Evolutionary conservation across 2,113 vertebrate genomes (phyloP), one percentile per base, ranked within the genome.

Genomic region (Aegotheles bennettii): DNA sequence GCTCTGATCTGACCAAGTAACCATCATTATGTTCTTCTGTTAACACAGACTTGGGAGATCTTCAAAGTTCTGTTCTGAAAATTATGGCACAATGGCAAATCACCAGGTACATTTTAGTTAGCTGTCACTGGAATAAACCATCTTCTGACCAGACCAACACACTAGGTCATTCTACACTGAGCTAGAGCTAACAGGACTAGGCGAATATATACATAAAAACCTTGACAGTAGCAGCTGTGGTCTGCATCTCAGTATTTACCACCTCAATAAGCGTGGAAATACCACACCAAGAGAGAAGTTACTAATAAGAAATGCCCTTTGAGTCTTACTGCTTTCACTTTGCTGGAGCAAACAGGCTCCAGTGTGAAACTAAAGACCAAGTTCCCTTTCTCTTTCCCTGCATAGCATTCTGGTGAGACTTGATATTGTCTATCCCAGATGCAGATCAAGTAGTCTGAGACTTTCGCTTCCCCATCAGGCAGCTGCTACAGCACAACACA

Each of bases 401-500:
- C 28, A 28, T 1, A 40, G 31, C 21, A 43, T 0, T 76, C 53
- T 43, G 16, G 31, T 40, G 16, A 94, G 38, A 70, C 8, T 9
- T 53, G 25, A 24, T 74, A 45, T 0, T 67, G 42, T 84, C 75
- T 70, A 54, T 69, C 7, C 51, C 42, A 51, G 47, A 48, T 53
- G 51, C 29, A 38, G 18, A 68, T 79, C 42, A 75, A 79, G 11
- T 26, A 26, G 42, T 79, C 26, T 60, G 48, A 95, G 79, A 85
- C 61, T 87, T 91, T 84, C 25, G 42, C 35, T 85, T 85, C 57
- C 61, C 67, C 36, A 38, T 90, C 67, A 75, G 54, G 45, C 23
- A 67, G 59, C 59, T 47, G 69, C 69, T 67, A 47, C 45, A 42
- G 71, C 71, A 63, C 53, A 65, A 48, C 8, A 61, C n/a, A 48